phyloP scores from a whole-genome alignment of 2,797 vertebrate species.

The Eulemur albifrons region DNA sequence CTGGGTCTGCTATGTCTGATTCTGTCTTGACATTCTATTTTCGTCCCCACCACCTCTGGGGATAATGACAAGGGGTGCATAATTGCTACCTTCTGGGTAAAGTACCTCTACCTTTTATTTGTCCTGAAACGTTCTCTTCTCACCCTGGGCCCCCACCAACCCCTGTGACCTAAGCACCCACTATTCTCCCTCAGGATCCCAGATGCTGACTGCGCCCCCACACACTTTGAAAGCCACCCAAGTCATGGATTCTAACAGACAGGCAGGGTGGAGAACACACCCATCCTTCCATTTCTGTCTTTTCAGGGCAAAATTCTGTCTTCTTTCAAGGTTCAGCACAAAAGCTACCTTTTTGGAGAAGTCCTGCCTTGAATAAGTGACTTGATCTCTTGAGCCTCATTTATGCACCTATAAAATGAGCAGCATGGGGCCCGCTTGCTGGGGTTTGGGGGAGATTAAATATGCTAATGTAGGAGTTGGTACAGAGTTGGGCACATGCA shows the following conservation, averaged over 20 bases:
- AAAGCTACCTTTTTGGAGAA: background rate
- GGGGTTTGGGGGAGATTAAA: background rate
- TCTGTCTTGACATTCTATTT: constrained; percentile 62
- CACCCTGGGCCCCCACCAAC: background rate
- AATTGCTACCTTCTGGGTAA: constrained; percentile 48
- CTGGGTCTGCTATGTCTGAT: constrained; percentile 10
- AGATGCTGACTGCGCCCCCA: background rate
- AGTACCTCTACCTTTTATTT: constrained; percentile 54
- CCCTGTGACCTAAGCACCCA: background rate
- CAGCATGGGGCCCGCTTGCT: background rate
- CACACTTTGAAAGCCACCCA: background rate
- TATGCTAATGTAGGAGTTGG: background rate
- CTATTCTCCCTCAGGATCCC: background rate
- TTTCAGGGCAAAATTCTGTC: background rate
- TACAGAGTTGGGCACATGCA: background rate
- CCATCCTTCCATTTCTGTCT: background rate
- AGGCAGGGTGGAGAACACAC: fast-evolving
- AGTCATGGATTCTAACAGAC: background rate
- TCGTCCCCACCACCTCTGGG: constrained; percentile 39
- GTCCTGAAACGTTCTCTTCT: constrained; percentile 45
- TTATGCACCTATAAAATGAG: constrained; percentile 38
- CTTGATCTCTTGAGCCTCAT: background rate
- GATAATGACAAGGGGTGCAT: constrained; percentile 57
- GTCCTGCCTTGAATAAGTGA: background rate
- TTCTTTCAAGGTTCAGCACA: background rate